Conservation (phyloP, 2,113 vertebrate genomes). For the Lucifuga dentata region DNA sequence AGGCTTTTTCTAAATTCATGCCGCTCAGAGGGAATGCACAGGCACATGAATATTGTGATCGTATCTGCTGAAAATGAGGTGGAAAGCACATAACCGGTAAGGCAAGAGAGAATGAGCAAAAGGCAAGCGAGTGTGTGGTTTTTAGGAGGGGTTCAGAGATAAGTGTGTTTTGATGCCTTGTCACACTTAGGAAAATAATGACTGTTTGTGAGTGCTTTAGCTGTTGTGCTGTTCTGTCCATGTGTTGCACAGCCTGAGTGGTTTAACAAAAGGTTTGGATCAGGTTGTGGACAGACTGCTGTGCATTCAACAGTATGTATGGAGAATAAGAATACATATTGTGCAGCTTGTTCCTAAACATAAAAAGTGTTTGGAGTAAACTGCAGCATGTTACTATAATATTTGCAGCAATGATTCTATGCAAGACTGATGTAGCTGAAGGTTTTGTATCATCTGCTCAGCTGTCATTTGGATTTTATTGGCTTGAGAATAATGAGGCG, state of each 20-base stretch:
- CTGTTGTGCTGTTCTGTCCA: constrained; percentile 49
- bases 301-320: constrained; percentile 47
- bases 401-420: constrained; percentile 33
- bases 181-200: constrained; percentile 46
- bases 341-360: constrained; percentile 13
- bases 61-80: constrained; percentile 79
- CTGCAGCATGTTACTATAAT: constrained; percentile 34
- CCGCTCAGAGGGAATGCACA: constrained; percentile 69
- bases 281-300: constrained; percentile 4
- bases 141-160: constrained; percentile 37
- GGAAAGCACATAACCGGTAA: constrained; percentile 81
- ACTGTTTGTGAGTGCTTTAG: constrained; percentile 42
- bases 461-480: constrained; percentile 42
- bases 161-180: constrained; percentile 53
- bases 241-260: constrained; percentile 60
- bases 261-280: constrained; percentile 12
- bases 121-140: constrained; percentile 54
- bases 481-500: constrained; percentile 40
- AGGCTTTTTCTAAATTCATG: constrained; percentile 73
- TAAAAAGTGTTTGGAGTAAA: constrained; percentile 19
- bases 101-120: constrained; percentile 36
- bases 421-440: constrained; percentile 12
- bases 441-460: constrained; percentile 9
- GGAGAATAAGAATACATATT: constrained; percentile 37
- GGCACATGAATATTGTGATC: constrained; percentile 72